Percentiles rank a stretch among this genome's conserved stretches.
Evolutionary conservation across 2,113 vertebrate genomes (phyloP).

Genomic region (Periophthalmus modestus): DNA sequence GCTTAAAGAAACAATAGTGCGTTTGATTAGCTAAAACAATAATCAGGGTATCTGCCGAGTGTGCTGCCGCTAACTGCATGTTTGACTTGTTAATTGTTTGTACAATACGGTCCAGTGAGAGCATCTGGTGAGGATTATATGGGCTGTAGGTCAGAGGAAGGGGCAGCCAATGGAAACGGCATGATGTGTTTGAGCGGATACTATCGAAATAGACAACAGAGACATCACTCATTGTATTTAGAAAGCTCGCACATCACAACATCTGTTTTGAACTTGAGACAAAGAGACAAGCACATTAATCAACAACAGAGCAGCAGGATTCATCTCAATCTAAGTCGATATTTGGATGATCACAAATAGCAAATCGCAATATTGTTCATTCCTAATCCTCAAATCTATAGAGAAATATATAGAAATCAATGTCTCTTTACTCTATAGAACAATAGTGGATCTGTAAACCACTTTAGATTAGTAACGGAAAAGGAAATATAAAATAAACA

Average conservation of each 20-base stretch:
- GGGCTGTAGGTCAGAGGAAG: constrained; percentile 47
- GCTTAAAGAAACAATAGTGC: constrained; percentile 28
- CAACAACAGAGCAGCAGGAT: no score
- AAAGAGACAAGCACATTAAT: no score
- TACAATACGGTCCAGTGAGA: constrained; percentile 40
- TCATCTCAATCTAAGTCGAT: no score
- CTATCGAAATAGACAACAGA: background rate
- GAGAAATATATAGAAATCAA: no score
- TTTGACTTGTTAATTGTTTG: constrained; percentile 62
- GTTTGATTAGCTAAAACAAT: constrained; percentile 45
- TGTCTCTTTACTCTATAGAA: no score
- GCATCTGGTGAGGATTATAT: constrained; percentile 65
- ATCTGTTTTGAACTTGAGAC: no score
- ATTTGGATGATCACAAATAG: no score
- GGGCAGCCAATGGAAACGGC: constrained; percentile 22
- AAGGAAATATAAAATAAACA: no score
- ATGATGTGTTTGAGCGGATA: constrained; percentile 42
- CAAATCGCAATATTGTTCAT: no score
- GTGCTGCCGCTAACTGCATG: constrained; percentile 17
- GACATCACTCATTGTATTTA: background rate
- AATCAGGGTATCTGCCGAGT: constrained; percentile 25
- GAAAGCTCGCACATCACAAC: background rate
- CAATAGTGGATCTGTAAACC: background rate
- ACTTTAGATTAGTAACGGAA: no score
- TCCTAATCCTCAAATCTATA: no score